Conservation (phyloP, 2,113 vertebrate species). For the Eublepharis macularius region DNA sequence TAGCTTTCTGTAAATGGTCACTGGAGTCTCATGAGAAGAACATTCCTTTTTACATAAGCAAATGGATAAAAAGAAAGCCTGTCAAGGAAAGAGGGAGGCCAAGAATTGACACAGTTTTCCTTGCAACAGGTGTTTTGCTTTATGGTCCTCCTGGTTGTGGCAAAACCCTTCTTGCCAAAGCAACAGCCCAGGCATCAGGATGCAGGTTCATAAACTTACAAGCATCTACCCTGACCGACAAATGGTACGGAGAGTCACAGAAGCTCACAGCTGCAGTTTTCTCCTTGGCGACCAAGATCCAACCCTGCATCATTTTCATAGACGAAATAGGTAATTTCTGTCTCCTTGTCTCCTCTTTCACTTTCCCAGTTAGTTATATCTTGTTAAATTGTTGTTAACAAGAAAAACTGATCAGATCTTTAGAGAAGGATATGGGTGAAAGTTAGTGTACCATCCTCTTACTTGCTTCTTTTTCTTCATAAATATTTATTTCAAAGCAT, state of each 20-base stretch:
- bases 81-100: too few relatives aligned
- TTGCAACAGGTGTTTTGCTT: constrained; percentile 74
- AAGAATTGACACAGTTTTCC: not conserved
- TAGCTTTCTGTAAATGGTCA: too few relatives aligned
- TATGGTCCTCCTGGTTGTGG: constrained; percentile 83
- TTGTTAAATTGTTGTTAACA: too few relatives aligned
- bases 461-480: too few relatives aligned
- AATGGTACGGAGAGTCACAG: constrained; percentile 84
- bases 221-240: constrained; percentile 80
- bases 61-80: not conserved
- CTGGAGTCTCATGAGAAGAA: too few relatives aligned
- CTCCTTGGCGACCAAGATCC: constrained; percentile 80
- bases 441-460: too few relatives aligned
- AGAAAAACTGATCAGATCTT: too few relatives aligned
- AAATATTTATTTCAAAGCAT: too few relatives aligned
- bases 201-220: constrained; percentile 84
- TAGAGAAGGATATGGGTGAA: too few relatives aligned
- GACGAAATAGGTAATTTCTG: constrained; percentile 77
- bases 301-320: constrained; percentile 84
- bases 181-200: constrained; percentile 78
- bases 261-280: constrained; percentile 83
- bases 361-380: too few relatives aligned
- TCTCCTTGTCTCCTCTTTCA: not conserved
- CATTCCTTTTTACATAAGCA: too few relatives aligned
- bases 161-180: constrained; percentile 84